Percentiles rank a stretch among this genome's conserved stretches.
Evolutionary conservation across 1,140 invertebrate genomes (phyloP).

Genomic region (Leptopilina clavipes): DNA sequence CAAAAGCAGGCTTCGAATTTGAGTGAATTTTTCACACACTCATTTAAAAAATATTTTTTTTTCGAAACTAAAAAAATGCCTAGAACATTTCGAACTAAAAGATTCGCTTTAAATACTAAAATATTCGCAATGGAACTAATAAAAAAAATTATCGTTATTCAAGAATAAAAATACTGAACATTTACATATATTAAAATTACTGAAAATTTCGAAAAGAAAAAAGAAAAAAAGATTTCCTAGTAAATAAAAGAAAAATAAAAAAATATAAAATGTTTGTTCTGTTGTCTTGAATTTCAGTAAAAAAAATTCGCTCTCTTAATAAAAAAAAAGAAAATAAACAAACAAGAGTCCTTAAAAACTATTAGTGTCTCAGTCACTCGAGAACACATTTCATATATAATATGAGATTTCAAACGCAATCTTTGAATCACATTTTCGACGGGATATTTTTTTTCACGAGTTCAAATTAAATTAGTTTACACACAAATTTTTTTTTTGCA

Average conservation of each 20-base stretch:
- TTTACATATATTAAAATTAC: too few species aligned
- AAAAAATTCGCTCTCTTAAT: not conserved
- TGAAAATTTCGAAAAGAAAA: too few species aligned
- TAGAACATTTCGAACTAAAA: too few species aligned
- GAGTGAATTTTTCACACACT: not conserved
- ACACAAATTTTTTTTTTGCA: not conserved
- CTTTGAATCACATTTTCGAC: not conserved
- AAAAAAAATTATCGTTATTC: too few species aligned
- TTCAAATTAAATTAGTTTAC: not conserved
- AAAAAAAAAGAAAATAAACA: not conserved
- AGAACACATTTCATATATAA: not conserved
- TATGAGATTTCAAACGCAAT: not conserved
- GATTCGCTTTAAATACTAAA: too few species aligned
- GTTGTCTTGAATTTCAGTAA: not conserved
- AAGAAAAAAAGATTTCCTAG: too few species aligned
- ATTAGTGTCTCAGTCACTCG: not conserved
- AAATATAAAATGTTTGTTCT: not conserved
- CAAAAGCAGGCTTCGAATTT: conserved; percentile 26
- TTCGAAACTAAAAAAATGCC: too few species aligned
- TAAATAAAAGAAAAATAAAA: too few species aligned
- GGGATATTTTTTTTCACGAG: conserved; percentile 14
- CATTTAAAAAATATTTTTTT: too few species aligned
- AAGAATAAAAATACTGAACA: too few species aligned
- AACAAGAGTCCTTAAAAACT: not conserved
- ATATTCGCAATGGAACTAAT: too few species aligned